Evolutionary conservation across 2,113 vertebrate species (phyloP), one percentile per base, ranked within the genome.

Genomic region (Odobenus rosmarus): DNA sequence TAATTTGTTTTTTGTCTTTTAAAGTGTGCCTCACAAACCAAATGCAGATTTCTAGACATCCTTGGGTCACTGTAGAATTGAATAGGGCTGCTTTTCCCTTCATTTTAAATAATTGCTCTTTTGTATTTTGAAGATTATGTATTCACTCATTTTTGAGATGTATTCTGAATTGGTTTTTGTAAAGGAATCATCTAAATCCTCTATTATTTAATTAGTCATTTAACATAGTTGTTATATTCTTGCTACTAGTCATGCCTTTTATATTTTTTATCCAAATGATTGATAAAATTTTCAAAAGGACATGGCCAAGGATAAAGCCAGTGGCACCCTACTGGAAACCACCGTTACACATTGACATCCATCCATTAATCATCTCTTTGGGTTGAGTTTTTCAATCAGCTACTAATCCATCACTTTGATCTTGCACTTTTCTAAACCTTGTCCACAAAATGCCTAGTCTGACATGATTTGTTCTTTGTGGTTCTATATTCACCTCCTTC

Each of bases 391-490:
- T 96, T 90, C 62, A 93, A 84, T 94, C 93, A 91, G 62, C 62
- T n/a, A 26, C 59, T 82, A 86, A 97, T 97, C 94, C 82, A 97
- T 97, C 97, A 96, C 62, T 71, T 81, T 74, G 49, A 62, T 61
- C 39, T 91, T 61, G 23, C 18, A 39, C 53, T 90, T 97, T 96
- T 97, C 95, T 82, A 82, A 88, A 72, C 88, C 89, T 96, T 91
- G 64, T 83, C 77, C 53, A 72, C 53, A 85, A 77, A 77, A 87
- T 42, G 55, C 61, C 92, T 95, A 2, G 24, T 69, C 77, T 69
- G 83, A 80, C 59, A 90, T 95, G 91, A 97, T 92, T 95, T 97
- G 94, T 94, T 96, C 90, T 93, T 92, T 89, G 26, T 89, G 59
- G 71, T 33, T 96, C 94, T 95, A 24, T 79, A 28, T 7, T 87